These are phyloP conservation scores for Acanthaster planci DNA, from an alignment of 35 echinoderm and acorn worm genomes.

Conservation along the genomic window DNA sequence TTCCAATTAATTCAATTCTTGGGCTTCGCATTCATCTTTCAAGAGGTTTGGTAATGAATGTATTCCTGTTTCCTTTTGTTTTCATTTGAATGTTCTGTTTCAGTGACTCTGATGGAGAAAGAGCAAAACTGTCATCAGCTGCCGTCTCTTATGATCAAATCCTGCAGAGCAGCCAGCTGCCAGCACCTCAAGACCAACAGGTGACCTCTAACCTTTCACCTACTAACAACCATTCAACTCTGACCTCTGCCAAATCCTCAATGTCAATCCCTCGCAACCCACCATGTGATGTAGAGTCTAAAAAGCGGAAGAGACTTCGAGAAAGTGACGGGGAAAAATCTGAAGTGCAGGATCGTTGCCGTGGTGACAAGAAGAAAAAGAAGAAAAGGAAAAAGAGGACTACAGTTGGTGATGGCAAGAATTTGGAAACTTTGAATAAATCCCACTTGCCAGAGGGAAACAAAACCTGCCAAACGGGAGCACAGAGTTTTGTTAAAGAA, in stretches of 20 bases:
- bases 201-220: slow-evolving; percentile 41
- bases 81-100: not conserved
- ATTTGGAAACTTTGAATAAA: too few species aligned
- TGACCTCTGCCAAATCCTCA: slow-evolving; percentile 8
- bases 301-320: not conserved
- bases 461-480: not conserved
- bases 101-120: slow-evolving; percentile 80
- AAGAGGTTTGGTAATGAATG: too few species aligned
- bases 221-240: slow-evolving; percentile 10
- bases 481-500: not conserved
- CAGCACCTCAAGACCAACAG: slow-evolving; percentile 9
- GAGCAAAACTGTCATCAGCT: slow-evolving; percentile 32
- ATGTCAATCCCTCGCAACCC: not conserved
- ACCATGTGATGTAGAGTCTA: not conserved
- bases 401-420: not conserved
- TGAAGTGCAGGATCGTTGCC: not conserved
- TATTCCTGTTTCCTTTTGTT: too few species aligned
- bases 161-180: not conserved
- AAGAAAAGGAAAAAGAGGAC: slow-evolving; percentile 33
- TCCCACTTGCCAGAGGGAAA: not conserved
- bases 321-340: not conserved
- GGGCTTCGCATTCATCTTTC: too few species aligned
- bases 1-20: too few species aligned
- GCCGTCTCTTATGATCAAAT: slow-evolving; percentile 55
- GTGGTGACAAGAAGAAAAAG: slow-evolving; percentile 20